phyloP scores from a whole-genome alignment of 2,797 vertebrate genomes.

The Chelon labrosus region DNA sequence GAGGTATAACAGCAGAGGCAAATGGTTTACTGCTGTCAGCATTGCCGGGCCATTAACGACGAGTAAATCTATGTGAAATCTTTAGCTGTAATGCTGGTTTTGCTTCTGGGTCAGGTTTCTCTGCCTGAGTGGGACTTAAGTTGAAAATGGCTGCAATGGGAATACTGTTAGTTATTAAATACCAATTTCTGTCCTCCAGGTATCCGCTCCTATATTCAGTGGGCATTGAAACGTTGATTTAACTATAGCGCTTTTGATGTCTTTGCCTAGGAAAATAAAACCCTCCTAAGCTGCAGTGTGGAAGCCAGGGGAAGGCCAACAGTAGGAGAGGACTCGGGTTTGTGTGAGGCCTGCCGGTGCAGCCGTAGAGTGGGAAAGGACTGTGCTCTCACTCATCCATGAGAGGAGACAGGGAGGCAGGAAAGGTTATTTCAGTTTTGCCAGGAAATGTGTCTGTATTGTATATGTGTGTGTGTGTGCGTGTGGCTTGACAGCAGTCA shows the following conservation, averaged over 20 bases:
- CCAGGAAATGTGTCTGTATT: conserved; percentile 62
- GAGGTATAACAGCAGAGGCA: conserved; percentile 3
- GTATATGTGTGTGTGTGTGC: conserved; percentile 16
- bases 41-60: conserved; percentile 34
- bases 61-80: conserved; percentile 23
- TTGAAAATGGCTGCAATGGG: conserved; percentile 66
- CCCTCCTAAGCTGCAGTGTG: not conserved
- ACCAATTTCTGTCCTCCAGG: conserved; percentile 56
- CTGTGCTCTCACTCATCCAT: conserved; percentile 63
- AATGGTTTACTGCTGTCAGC: conserved; percentile 32
- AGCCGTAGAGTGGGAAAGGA: conserved; percentile 39
- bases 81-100: conserved; percentile 40
- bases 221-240: conserved; percentile 31
- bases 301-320: conserved; percentile 16
- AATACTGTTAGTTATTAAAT: conserved; percentile 65
- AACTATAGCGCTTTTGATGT: conserved; percentile 36
- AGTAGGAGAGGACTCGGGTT: conserved; percentile 22
- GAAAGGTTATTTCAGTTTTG: conserved; percentile 64
- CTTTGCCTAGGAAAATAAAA: conserved; percentile 40
- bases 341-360: conserved; percentile 22
- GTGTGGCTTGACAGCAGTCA: conserved; percentile 56
- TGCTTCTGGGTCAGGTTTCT: conserved; percentile 45
- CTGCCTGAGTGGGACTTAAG: conserved; percentile 46
- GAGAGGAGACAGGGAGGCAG: conserved; percentile 46
- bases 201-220: conserved; percentile 43